Conservation (phyloP, 2,797 vertebrate species). For the Alectoris magna region DNA sequence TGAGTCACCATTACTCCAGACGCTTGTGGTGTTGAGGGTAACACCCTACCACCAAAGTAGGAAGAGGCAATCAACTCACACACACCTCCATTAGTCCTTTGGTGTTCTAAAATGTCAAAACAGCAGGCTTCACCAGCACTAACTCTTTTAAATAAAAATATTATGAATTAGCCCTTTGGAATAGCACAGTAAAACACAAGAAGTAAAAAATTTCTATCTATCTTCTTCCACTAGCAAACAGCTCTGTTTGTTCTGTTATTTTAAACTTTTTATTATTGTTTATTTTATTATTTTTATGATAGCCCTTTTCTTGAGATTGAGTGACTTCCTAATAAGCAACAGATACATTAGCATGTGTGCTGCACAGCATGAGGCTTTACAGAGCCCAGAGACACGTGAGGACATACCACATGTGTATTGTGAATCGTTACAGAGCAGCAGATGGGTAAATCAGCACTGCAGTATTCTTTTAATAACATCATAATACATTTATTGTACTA, state of each 20-base stretch:
- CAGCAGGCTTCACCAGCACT: background rate
- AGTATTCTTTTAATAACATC: background rate
- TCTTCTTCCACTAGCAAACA: background rate
- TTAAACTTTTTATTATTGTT: background rate
- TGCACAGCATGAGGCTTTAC: background rate
- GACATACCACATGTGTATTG: background rate
- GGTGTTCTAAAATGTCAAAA: background rate
- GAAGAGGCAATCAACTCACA: background rate
- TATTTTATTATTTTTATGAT: background rate
- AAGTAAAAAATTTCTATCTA: background rate
- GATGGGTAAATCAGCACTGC: background rate
- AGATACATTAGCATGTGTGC: background rate
- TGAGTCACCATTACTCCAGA: background rate
- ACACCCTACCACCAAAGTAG: background rate
- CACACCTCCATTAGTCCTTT: background rate
- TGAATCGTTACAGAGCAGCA: background rate
- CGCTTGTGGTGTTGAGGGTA: background rate
- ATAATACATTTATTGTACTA: background rate
- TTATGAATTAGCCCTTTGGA: background rate
- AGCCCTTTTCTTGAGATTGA: background rate
- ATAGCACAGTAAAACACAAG: background rate
- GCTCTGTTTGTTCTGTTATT: background rate
- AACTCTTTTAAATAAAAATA: background rate
- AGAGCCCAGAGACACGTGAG: background rate
- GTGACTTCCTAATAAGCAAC: background rate